Base-by-base conservation (phyloP, 2,888 invertebrate species). In the Nomada ferruginata region DNA sequence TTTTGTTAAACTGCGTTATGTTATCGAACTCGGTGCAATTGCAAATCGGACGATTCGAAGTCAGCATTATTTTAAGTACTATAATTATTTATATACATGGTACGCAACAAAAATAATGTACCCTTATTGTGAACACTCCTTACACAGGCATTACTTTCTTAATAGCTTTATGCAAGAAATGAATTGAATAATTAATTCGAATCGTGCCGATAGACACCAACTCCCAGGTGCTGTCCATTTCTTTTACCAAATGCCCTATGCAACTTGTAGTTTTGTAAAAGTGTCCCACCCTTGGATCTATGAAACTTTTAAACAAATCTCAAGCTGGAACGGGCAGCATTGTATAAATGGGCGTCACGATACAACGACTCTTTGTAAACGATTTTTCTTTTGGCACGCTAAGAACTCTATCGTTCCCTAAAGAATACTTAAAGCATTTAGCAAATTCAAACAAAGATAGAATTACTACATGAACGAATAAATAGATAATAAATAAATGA, bases 101-200 rank as follows among this genome's bases (percentile, higher is more conserved):
- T 53, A 50, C 44, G 70, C 77, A 79, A 36, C 44, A 76, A 79
- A 79, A 79, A 79, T 79, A 79, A 69, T 70, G 23, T 70, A 70
- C 64, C n/a, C 15, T 26, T 52, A 3, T 47, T 50, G 2, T 53
- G 76, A 69, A 70, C 57, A 53, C 64, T 57, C 10, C 69, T 53
- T 3, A 1, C 26, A 26, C 53, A 52, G 59, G 79, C 76, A 15
- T 71, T 71, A 23, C n/a, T 36, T n/a, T 44, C n/a, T 44, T 47
- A 11, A 50, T 26, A 47, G 13, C 4, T 69, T 18, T 13, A 55
- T 11, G 29, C 13, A 9, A 44, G 13, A 53, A 50, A 18, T 13
- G 13, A 60, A 71, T 42, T 3, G 11, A 9, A 53, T 53, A 61
- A 13, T 44, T 68, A 9, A 42, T 47, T 66, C 59, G 23, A 59